phyloP scores from a whole-genome alignment of 2,888 invertebrate genomes.

The Drosophila aldrichi region DNA sequence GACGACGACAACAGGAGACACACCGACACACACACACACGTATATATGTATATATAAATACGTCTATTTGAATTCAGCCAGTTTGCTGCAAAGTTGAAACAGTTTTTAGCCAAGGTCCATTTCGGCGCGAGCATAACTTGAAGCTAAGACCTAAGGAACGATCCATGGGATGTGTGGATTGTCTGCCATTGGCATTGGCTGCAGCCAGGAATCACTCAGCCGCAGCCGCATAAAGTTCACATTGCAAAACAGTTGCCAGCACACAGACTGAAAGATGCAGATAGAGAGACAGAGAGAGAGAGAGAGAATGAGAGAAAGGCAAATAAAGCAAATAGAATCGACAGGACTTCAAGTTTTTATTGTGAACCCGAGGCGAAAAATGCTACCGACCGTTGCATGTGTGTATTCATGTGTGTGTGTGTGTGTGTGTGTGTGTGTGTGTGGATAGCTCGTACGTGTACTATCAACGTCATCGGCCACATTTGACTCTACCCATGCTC shows the following conservation, averaged over 20 bases:
- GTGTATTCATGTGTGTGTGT: slow-evolving; percentile 11
- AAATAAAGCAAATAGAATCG: slow-evolving; percentile 67
- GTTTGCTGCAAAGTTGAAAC: slow-evolving; percentile 57
- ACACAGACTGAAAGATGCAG: slow-evolving; percentile 3
- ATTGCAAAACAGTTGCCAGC: slow-evolving; percentile 67
- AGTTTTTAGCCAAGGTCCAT: slow-evolving; percentile 73
- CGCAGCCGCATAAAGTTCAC: slow-evolving; percentile 75
- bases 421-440: slow-evolving; percentile 15
- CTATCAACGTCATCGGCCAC: slow-evolving; percentile 75
- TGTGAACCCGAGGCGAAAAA: slow-evolving; percentile 64
- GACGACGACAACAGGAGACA: slow-evolving; percentile 61
- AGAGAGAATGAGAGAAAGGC: background rate
- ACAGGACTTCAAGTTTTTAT: slow-evolving; percentile 78
- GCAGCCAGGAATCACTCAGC: slow-evolving; percentile 72
- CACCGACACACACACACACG: slow-evolving; percentile 17
- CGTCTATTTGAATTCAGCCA: slow-evolving; percentile 25
- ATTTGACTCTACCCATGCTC: slow-evolving; percentile 37
- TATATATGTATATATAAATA: slow-evolving; percentile 6
- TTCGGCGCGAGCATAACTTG: slow-evolving; percentile 36
- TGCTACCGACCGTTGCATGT: slow-evolving; percentile 32
- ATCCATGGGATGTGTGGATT: slow-evolving; percentile 8
- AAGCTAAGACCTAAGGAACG: slow-evolving; percentile 16
- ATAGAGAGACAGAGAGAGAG: background rate
- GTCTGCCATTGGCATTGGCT: slow-evolving; percentile 49
- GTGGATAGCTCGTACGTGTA: slow-evolving; percentile 57